phyloP scores from a whole-genome alignment of 1,140 invertebrate genomes.

The Polypedilum pembai region DNA sequence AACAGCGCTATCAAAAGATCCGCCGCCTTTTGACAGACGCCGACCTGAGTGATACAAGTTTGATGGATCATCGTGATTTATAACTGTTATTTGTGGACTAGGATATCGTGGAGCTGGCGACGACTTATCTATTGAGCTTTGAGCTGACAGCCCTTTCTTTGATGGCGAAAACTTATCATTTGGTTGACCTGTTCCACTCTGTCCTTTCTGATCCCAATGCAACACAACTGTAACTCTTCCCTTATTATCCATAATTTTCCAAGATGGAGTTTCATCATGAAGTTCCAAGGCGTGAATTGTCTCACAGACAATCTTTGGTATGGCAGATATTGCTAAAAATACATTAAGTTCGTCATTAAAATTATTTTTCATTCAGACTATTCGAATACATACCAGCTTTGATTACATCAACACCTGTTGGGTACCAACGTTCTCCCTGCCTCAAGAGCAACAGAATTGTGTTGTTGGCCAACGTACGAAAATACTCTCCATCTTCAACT shows the following conservation, averaged over 20 bases:
- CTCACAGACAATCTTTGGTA: conserved; percentile 93
- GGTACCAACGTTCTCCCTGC: conserved; percentile 83
- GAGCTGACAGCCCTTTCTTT: conserved; percentile 47
- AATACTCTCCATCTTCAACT: conserved; percentile 90
- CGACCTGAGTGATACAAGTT: conserved; percentile 45
- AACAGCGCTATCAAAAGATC: conserved; percentile 61
- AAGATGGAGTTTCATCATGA: conserved; percentile 89
- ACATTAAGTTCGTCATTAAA: neutral
- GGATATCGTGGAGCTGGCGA: conserved; percentile 52
- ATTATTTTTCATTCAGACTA: no score
- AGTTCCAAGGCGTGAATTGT: conserved; percentile 87
- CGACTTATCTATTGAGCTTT: conserved; percentile 67
- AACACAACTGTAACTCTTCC: conserved; percentile 86
- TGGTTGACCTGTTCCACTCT: conserved; percentile 48
- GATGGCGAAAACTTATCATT: conserved; percentile 57
- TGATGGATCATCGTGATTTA: conserved; percentile 71
- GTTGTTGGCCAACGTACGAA: conserved; percentile 82
- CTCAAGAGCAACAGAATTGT: conserved; percentile 80
- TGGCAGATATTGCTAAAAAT: conserved; percentile 82
- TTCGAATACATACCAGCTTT: conserved; percentile 75
- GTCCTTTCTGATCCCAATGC: conserved; percentile 79
- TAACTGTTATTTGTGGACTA: conserved; percentile 81
- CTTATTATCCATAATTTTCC: conserved; percentile 96
- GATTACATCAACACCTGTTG: conserved; percentile 83
- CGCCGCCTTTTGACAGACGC: conserved; percentile 57